These are phyloP conservation scores for Drosophila mayri DNA, from an alignment of 1,140 invertebrate genomes.

Conservation along the genomic window DNA sequence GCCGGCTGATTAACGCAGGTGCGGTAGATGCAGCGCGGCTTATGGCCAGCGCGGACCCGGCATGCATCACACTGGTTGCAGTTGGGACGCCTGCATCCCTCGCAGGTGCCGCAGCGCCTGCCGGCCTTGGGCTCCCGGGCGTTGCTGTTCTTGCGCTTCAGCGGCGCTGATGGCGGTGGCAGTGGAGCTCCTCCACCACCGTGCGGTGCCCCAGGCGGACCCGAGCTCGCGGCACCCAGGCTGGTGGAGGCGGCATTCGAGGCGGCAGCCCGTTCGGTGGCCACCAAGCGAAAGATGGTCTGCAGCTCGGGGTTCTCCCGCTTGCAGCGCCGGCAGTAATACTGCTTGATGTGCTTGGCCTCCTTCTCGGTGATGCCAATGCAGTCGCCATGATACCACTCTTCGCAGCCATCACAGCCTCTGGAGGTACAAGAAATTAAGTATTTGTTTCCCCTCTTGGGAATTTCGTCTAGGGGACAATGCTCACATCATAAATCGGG, in stretches of 20 bases:
- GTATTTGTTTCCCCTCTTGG: no score
- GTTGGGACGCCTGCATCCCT: conserved; percentile 92
- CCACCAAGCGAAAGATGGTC: conserved; percentile 88
- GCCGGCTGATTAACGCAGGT: conserved; percentile 56
- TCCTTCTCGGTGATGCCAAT: conserved; percentile 97
- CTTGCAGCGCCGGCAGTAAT: conserved; percentile 94
- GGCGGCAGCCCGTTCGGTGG: conserved; percentile 62
- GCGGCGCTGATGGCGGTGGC: conserved; percentile 14
- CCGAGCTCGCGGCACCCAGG: conserved; percentile 65
- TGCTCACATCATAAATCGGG: conserved; percentile 97
- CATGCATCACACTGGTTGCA: conserved; percentile 92
- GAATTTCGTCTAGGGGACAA: no score
- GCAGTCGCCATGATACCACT: conserved; percentile 99
- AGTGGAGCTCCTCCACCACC: neutral
- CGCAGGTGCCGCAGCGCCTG: conserved; percentile 92
- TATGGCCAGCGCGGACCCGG: conserved; percentile 93
- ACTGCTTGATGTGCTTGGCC: conserved; percentile 96
- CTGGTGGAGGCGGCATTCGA: conserved; percentile 29
- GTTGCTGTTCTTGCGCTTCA: conserved; percentile 50
- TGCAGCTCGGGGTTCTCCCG: conserved; percentile 93
- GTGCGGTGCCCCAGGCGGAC: neutral
- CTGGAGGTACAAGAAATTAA: conserved; percentile 84
- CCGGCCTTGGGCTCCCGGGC: conserved; percentile 43
- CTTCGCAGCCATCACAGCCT: conserved; percentile 98
- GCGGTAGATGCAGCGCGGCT: conserved; percentile 89